Evolutionary conservation across 2,888 invertebrate species (phyloP).

Genomic region (Arge pagana): DNA sequence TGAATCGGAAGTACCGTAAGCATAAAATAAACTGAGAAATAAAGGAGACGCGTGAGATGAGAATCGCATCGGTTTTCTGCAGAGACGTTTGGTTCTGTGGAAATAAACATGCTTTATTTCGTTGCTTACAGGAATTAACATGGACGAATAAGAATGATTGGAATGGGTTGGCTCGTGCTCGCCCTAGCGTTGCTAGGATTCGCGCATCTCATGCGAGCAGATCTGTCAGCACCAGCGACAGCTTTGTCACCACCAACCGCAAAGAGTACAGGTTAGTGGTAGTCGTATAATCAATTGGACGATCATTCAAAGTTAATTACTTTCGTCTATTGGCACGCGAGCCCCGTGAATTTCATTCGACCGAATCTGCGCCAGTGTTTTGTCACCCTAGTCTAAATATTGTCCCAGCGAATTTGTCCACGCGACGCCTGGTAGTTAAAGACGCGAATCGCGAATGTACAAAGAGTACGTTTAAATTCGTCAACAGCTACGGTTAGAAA

Average conservation of each 20-base stretch:
- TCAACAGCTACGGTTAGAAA: too few relatives aligned
- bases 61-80: too few relatives aligned
- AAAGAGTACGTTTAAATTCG: too few relatives aligned
- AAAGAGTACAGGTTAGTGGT: constrained; percentile 48
- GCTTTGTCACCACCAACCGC: constrained; percentile 42
- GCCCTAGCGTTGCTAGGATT: constrained; percentile 51
- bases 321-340: constrained; percentile 9
- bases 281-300: constrained; percentile 15
- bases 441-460: too few relatives aligned
- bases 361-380: constrained; percentile 6
- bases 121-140: constrained; percentile 44
- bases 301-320: constrained; percentile 13
- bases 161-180: constrained; percentile 47
- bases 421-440: too few relatives aligned
- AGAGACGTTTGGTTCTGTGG: too few relatives aligned
- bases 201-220: constrained; percentile 47
- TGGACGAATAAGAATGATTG: constrained; percentile 50
- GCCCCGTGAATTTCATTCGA: constrained; percentile 9
- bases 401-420: too few relatives aligned
- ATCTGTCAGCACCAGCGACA: constrained; percentile 45
- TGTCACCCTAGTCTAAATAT: too few relatives aligned
- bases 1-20: too few relatives aligned
- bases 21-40: too few relatives aligned
- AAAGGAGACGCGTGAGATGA: too few relatives aligned
- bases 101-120: constrained; percentile 1